Percentiles rank a stretch among this genome's conserved stretches.
phyloP scores from a whole-genome alignment of 1,140 invertebrate genomes.

The Calephelis nemesis region DNA sequence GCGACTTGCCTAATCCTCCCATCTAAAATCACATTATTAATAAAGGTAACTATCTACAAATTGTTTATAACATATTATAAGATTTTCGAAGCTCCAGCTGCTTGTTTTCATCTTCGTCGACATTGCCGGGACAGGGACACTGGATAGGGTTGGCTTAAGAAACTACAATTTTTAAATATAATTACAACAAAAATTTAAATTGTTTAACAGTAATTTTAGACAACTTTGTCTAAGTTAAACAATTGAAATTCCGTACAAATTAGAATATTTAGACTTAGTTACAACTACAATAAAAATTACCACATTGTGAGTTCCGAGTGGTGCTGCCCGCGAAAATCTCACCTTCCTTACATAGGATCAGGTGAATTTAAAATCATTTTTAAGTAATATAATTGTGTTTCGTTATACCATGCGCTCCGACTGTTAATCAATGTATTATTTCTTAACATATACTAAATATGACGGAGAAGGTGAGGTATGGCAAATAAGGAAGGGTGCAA shows the following conservation, averaged over 20 bases:
- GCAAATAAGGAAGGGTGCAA: constrained; percentile 74
- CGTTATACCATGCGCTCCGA: constrained; percentile 69
- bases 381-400: constrained; percentile 55
- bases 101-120: constrained; percentile 76
- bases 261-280: constrained; percentile 33
- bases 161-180: constrained; percentile 49
- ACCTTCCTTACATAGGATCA: constrained; percentile 42
- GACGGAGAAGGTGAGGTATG: constrained; percentile 64
- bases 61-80: background rate
- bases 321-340: constrained; percentile 72
- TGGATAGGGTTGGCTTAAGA: constrained; percentile 74
- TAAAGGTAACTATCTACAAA: background rate
- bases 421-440: constrained; percentile 58
- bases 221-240: too few species aligned
- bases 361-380: constrained; percentile 47
- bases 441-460: constrained; percentile 45
- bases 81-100: constrained; percentile 63
- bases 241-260: background rate
- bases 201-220: constrained; percentile 18
- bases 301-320: constrained; percentile 74
- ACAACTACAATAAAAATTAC: constrained; percentile 42
- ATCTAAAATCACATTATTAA: constrained; percentile 81
- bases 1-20: constrained; percentile 90
- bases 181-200: constrained; percentile 51
- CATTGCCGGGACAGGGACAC: constrained; percentile 80